Base-by-base conservation (phyloP, 2,113 vertebrate genomes). In the Tiliqua scincoides region DNA sequence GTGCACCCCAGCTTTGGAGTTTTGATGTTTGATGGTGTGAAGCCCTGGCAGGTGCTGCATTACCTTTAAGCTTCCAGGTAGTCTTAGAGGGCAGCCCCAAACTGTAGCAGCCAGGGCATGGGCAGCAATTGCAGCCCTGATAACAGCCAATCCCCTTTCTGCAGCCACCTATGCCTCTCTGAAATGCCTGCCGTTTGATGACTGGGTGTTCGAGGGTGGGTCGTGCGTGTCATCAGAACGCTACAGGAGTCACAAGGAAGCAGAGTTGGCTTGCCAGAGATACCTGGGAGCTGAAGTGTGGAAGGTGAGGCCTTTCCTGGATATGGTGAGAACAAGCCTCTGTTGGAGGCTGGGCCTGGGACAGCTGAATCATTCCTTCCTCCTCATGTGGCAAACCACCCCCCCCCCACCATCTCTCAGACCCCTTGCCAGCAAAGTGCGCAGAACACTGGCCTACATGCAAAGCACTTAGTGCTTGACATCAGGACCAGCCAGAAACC, bases 101-200 rank as follows among this genome's bases (percentile, higher is more conserved):
- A 40, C 70, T 72, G 37, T 48, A 54, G 15, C 54, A n/a, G 27
- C 43, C 43, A 5, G 14, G 52, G 20, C 43, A 48, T 48, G 43
- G 43, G 43, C 43, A 48, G 8, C 43, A 4, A 48, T 8, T 48
- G 43, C 43, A 48, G 43, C 17, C 54, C 54, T 12, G 18, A 1
- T 57, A n/a, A 85, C 17, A 35, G 23, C 8, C n/a, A 37, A 6
- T 14, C 76, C 27, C 15, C 9, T 59, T 74, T 84, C 27, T 27
- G 18, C n/a, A 70, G 68, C 63, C 20, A 40, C 20, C 2, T 27
- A 63, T 21, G n/a, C 30, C 25, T 87, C 85, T 4, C 71, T 90
- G 76, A 87, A 87, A 65, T 90, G 85, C 32, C 85, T 87, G 4
- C 85, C 89, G 8, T 37, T 87, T 1, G 48, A 21, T 6, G 57